phyloP scores from a whole-genome alignment of 1,140 invertebrate species.

The Pomacea maculata region DNA sequence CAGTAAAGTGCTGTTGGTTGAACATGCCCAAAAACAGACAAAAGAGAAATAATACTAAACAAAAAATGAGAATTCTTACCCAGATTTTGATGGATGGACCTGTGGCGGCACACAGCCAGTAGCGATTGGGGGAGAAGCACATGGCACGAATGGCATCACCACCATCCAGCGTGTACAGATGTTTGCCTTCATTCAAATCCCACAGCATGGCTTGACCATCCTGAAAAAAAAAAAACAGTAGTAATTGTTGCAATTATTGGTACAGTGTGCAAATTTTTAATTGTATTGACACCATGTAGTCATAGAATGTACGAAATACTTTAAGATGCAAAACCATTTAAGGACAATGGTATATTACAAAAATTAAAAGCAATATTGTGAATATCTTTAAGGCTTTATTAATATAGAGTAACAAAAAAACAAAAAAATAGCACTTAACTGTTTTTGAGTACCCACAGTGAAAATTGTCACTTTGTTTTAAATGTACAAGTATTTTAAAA shows the following conservation, averaged over 20 bases:
- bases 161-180: slow-evolving; percentile 97
- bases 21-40: background rate
- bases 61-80: slow-evolving; percentile 68
- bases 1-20: slow-evolving; percentile 26
- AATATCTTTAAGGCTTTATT: too few relatives aligned
- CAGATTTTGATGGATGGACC: slow-evolving; percentile 99
- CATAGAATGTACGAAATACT: too few relatives aligned
- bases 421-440: too few relatives aligned
- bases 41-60: background rate
- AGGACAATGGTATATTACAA: too few relatives aligned
- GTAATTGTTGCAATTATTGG: background rate
- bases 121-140: slow-evolving; percentile 99
- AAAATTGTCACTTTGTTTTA: too few relatives aligned
- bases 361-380: too few relatives aligned
- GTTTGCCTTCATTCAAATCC: slow-evolving; percentile 99
- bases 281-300: too few relatives aligned
- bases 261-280: too few relatives aligned
- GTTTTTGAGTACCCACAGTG: too few relatives aligned
- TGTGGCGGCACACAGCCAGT: slow-evolving; percentile 99
- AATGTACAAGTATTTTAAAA: too few relatives aligned
- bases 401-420: too few relatives aligned
- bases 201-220: slow-evolving; percentile 98
- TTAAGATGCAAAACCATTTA: too few relatives aligned
- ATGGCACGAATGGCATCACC: slow-evolving; percentile 98
- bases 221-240: slow-evolving; percentile 63